Percentiles rank a stretch among this genome's conserved stretches.
These are phyloP conservation scores for Panthera uncia DNA, from an alignment of 2,113 vertebrate species.

Conservation along the genomic window DNA sequence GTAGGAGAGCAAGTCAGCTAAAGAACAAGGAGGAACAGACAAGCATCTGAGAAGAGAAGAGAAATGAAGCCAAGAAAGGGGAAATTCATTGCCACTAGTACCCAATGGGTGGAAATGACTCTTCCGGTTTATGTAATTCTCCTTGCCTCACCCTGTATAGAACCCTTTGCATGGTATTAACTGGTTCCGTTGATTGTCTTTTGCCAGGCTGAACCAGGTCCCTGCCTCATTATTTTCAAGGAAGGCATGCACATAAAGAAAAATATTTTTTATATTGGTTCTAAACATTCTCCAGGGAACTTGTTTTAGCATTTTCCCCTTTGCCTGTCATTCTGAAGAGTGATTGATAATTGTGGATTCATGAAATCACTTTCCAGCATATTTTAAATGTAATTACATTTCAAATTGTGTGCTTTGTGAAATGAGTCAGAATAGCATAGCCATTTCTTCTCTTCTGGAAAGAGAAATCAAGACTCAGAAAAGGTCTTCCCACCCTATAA, in stretches of 20 bases:
- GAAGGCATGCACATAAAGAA: neutral
- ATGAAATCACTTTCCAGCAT: slow-evolving; percentile 69
- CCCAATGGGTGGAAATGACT: neutral
- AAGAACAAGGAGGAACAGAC: neutral
- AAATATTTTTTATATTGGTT: slow-evolving; percentile 49
- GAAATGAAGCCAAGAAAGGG: neutral
- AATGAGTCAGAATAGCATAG: slow-evolving; percentile 46
- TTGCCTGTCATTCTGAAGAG: slow-evolving; percentile 59
- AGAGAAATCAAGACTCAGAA: slow-evolving; percentile 43
- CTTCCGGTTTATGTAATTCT: neutral
- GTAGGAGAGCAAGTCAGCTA: neutral
- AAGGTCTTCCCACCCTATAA: neutral
- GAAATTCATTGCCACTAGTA: neutral
- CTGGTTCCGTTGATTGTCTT: slow-evolving; percentile 3
- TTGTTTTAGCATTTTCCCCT: slow-evolving; percentile 46
- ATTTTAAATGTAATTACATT: slow-evolving; percentile 69
- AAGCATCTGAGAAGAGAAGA: neutral
- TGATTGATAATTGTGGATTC: slow-evolving; percentile 66
- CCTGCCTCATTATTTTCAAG: slow-evolving; percentile 41
- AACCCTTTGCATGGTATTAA: neutral
- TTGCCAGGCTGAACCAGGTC: neutral
- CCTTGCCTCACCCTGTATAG: neutral
- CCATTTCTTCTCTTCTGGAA: slow-evolving; percentile 57
- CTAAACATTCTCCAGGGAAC: slow-evolving; percentile 42
- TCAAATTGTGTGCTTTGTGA: slow-evolving; percentile 57